Conservation (phyloP, 1,140 invertebrate species). For the Pectinophora gossypiella region DNA sequence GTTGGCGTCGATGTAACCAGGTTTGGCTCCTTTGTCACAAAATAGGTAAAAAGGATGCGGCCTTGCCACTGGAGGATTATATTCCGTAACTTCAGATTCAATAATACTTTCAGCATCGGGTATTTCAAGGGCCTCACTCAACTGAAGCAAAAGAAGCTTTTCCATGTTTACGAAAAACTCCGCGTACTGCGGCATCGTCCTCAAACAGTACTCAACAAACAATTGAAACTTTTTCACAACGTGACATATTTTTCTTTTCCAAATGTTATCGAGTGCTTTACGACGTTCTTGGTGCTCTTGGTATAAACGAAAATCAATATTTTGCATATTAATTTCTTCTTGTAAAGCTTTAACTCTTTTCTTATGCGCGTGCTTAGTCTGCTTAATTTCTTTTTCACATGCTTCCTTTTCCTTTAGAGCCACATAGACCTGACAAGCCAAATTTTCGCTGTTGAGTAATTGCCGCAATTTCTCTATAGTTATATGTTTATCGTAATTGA, state of each 20-base stretch:
- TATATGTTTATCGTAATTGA: constrained; percentile 53
- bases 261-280: constrained; percentile 37
- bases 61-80: constrained; percentile 30
- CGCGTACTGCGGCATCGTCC: constrained; percentile 49
- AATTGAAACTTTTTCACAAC: constrained; percentile 57
- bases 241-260: constrained; percentile 55
- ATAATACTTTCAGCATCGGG: constrained; percentile 47
- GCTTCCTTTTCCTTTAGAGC: constrained; percentile 54
- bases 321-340: constrained; percentile 34
- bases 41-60: constrained; percentile 53
- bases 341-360: constrained; percentile 38
- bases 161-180: constrained; percentile 65
- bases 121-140: constrained; percentile 41
- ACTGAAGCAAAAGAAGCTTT: constrained; percentile 55
- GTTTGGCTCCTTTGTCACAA: constrained; percentile 48
- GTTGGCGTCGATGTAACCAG: constrained; percentile 33
- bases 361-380: constrained; percentile 35
- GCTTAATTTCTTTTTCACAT: constrained; percentile 36
- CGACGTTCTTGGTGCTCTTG: constrained; percentile 41
- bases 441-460: constrained; percentile 48
- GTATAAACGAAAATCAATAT: constrained; percentile 43
- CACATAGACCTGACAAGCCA: constrained; percentile 62
- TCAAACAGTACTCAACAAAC: constrained; percentile 52
- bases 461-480: constrained; percentile 48
- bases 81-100: constrained; percentile 26